A percentile compares a stretch with the other conserved stretches of the same genome.
Conservation (phyloP, 2,797 vertebrate species). For the Chiloscyllium punctatum region DNA sequence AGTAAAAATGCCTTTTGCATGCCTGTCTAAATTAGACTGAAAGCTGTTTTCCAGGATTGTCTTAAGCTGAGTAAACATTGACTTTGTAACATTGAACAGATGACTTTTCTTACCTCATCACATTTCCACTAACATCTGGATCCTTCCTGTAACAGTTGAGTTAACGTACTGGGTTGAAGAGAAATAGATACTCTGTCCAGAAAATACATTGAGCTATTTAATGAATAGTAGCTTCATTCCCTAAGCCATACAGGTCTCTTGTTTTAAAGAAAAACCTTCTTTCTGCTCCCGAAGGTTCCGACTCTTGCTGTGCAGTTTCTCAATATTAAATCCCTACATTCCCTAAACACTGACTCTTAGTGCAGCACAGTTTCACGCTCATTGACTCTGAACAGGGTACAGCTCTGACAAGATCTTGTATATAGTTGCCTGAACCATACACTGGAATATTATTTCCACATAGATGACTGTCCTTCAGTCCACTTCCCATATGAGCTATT, state of each 20-base stretch:
- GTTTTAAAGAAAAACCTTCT: not conserved
- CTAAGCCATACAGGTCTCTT: not conserved
- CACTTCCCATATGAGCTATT: not conserved
- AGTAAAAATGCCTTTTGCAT: not conserved
- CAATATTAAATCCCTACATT: not conserved
- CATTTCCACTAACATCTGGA: not conserved
- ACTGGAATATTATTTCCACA: not conserved
- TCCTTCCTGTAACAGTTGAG: not conserved
- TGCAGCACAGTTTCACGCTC: not conserved
- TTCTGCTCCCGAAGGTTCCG: not conserved
- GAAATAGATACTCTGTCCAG: not conserved
- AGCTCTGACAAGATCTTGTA: not conserved
- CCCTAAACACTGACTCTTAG: not conserved
- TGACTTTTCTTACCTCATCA: not conserved
- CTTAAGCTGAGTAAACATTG: not conserved
- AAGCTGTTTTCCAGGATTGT: not conserved
- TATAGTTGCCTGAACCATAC: not conserved
- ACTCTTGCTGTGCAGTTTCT: not conserved
- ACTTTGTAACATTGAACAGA: constrained; percentile 1
- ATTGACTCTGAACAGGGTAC: not conserved
- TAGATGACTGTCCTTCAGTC: not conserved
- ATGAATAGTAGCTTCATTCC: not conserved
- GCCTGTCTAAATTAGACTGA: not conserved
- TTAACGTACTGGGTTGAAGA: not conserved
- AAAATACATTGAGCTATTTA: not conserved